Conservation (phyloP, 2,888 invertebrate species). For the Mesopsocus fuscifrons region DNA sequence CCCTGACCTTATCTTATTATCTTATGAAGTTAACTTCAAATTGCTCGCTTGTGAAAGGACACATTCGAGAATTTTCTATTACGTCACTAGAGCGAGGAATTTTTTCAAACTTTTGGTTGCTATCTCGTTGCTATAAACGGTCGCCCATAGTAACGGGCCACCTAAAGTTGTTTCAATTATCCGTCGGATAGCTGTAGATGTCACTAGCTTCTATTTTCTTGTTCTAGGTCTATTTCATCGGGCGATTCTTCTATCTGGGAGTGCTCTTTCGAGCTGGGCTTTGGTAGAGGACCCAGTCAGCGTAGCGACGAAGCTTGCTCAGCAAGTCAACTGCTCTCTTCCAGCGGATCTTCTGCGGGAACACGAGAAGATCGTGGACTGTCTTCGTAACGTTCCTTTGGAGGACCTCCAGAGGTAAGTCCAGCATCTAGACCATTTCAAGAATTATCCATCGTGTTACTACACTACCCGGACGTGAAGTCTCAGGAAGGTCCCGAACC, state of each 20-base stretch:
- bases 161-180: too few species aligned
- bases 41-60: too few species aligned
- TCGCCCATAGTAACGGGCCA: too few species aligned
- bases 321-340: constrained; percentile 61
- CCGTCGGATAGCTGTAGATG: too few species aligned
- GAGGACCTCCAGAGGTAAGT: constrained; percentile 54
- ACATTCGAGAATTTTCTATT: too few species aligned
- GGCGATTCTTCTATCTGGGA: constrained; percentile 69
- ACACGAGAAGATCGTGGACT: constrained; percentile 70
- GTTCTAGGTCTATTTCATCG: constrained; percentile 69
- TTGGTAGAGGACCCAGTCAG: constrained; percentile 69
- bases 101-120: too few species aligned
- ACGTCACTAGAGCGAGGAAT: too few species aligned
- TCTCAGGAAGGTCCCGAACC: too few species aligned
- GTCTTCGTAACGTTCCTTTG: constrained; percentile 53
- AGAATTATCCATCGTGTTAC: constrained; percentile 10
- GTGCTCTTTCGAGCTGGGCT: constrained; percentile 78
- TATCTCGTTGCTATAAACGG: too few species aligned
- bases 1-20: too few species aligned
- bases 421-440: constrained; percentile 12
- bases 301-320: constrained; percentile 62
- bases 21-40: too few species aligned
- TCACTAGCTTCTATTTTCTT: too few species aligned
- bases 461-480: constrained; percentile 13
- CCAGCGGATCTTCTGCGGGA: constrained; percentile 64